Evolutionary conservation across 2,888 invertebrate species (phyloP), one percentile per base, ranked within the genome.

Genomic region (Camptogramma bilineatum): DNA sequence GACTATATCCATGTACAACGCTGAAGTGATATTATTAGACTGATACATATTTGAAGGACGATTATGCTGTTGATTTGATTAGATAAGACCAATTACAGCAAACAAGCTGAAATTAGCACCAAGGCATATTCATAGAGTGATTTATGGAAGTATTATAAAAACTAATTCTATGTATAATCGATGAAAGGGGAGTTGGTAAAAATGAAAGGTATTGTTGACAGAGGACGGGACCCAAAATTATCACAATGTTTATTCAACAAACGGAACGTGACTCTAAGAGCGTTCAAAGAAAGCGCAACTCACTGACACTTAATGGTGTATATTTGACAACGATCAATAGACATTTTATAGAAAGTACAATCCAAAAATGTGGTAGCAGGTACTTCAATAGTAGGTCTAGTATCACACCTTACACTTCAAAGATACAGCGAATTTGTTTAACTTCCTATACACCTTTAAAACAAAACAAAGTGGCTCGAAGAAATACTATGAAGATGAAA

Each of bases 1-100:
- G 61, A 56, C 56, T 62, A 68, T 67, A 58, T 63, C 60, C 42
- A 16, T 17, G 16, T 13, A 53, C 52, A 62, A 53, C 53, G 9
- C 47, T 59, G 64, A 68, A 64, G 44, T 60, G 55, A 60, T 68
- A 72, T 64, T 59, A 54, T 24, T 67, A 70, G 69, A 9, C 10
- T 13, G 34, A 75, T 75, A 77, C 76, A 74, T 76, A 73, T 79
- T 76, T 75, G 75, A 85, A 86, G 82, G 83, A 58, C 77, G 82
- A 51, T 52, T 76, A 58, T 77, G 82, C 79, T 77, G 51, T 52
- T 76, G 84, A 85, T 85, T 78, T 85, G 83, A 84, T 82, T 68
- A 81, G 68, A 74, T 73, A 71, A 71, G 56, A 17, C 0, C 68
- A 71, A 72, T 70, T 73, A 70, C 70, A 62, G 66, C 58, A 61